Evolutionary conservation across 1,140 invertebrate species (phyloP).

Genomic region (Apis mellifera): DNA sequence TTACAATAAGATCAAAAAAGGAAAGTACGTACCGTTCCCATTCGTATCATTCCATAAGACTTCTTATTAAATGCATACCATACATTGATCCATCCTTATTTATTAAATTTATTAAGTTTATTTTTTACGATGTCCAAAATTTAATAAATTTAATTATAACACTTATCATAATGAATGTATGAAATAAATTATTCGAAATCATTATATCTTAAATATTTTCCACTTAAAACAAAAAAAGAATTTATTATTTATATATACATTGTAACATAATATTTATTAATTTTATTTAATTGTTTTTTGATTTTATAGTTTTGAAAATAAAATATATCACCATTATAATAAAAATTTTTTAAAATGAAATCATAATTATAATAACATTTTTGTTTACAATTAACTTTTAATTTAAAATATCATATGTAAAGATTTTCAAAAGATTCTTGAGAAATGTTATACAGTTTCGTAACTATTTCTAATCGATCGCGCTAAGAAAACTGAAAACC

Average conservation of each 20-base stretch:
- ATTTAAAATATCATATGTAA: neutral
- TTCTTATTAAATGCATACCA: too few species aligned
- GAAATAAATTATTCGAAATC: too few species aligned
- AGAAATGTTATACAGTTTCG: slow-evolving; percentile 81
- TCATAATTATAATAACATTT: neutral
- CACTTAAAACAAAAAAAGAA: neutral
- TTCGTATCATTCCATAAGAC: too few species aligned
- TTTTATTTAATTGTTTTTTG: neutral
- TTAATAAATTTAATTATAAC: too few species aligned
- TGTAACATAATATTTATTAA: neutral
- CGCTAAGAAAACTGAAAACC: slow-evolving; percentile 85
- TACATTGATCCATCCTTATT: too few species aligned
- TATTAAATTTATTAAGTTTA: too few species aligned
- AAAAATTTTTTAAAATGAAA: neutral
- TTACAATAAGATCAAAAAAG: too few species aligned
- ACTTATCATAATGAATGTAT: too few species aligned
- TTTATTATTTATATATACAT: neutral
- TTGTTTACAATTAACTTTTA: neutral
- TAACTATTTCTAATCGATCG: slow-evolving; percentile 84
- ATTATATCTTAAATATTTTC: too few species aligned
- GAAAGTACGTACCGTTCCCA: too few species aligned
- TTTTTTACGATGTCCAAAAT: too few species aligned
- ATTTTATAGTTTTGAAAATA: neutral
- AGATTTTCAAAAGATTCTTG: neutral
- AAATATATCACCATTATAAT: too few species aligned